Evolutionary conservation across 2,797 vertebrate species (phyloP).

Genomic region (Pipistrellus nathusii): DNA sequence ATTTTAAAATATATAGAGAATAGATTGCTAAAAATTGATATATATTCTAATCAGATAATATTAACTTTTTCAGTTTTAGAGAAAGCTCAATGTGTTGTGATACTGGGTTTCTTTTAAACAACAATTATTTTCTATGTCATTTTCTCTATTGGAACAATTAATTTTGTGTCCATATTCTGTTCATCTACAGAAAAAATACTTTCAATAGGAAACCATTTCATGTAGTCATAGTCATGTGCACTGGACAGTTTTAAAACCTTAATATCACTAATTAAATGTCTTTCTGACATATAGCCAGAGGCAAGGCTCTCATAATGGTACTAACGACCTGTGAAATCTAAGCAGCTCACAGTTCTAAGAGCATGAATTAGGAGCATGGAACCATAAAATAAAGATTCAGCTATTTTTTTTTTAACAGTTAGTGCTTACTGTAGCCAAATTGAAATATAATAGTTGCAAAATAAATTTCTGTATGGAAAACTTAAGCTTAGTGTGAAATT

Average conservation of each 20-base stretch:
- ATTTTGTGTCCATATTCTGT: not conserved
- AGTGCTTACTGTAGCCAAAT: not conserved
- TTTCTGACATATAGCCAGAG: slow-evolving; percentile 38
- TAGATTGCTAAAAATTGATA: not conserved
- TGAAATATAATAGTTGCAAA: not conserved
- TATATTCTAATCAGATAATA: not conserved
- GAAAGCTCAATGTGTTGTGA: not conserved
- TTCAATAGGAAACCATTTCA: not conserved
- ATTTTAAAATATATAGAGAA: not conserved
- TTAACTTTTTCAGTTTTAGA: not conserved
- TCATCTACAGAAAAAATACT: not conserved
- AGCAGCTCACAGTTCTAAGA: slow-evolving; percentile 2
- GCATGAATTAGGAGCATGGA: not conserved
- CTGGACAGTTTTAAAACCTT: slow-evolving; percentile 56
- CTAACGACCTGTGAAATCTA: slow-evolving; percentile 6
- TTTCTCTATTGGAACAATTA: slow-evolving; percentile 33
- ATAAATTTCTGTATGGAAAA: not conserved
- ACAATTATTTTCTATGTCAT: not conserved
- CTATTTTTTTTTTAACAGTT: not conserved
- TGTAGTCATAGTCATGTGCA: not conserved
- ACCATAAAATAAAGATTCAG: slow-evolving; percentile 10
- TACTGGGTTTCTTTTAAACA: not conserved
- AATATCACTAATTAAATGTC: slow-evolving; percentile 59
- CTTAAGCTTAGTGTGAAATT: not conserved
- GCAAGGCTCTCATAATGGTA: slow-evolving; percentile 31